Percentiles rank a stretch among this genome's conserved stretches.
Evolutionary conservation across 2,113 vertebrate species (phyloP).

Genomic region (Zootoca vivipara): DNA sequence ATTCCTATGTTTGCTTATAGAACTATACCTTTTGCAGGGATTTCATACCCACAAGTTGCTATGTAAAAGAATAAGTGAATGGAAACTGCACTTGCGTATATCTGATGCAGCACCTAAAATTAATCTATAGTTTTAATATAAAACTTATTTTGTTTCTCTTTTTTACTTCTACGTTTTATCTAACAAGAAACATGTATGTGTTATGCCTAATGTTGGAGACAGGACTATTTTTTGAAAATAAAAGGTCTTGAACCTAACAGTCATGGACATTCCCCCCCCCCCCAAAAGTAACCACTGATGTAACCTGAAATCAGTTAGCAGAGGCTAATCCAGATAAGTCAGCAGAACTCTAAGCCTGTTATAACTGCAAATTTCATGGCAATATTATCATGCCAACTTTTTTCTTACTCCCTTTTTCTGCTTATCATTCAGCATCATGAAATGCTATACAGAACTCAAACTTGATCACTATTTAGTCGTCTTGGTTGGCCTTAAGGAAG

Average conservation of each 20-base stretch:
- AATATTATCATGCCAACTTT: neutral
- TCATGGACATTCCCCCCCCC: neutral
- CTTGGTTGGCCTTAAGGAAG: neutral
- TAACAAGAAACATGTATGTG: neutral
- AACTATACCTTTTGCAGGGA: neutral
- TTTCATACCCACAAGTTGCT: neutral
- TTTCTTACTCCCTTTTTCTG: neutral
- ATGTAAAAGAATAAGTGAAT: no score
- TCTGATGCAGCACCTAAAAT: no score
- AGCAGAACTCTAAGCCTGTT: neutral
- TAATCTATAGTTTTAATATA: no score
- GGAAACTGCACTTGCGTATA: no score
- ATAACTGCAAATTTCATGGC: neutral
- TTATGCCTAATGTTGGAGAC: neutral
- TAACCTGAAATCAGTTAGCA: neutral
- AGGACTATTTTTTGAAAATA: no score
- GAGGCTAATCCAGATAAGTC: neutral
- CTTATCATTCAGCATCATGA: neutral
- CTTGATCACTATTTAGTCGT: neutral
- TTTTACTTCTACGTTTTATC: neutral
- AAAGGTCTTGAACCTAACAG: neutral
- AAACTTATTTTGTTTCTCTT: neutral
- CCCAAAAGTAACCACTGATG: neutral
- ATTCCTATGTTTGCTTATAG: neutral
- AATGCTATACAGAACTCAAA: neutral